A percentile compares a stretch with the other conserved stretches of the same genome.
These are phyloP conservation scores for Drosophila eugracilis DNA, from an alignment of 1,140 invertebrate genomes.

Conservation along the genomic window DNA sequence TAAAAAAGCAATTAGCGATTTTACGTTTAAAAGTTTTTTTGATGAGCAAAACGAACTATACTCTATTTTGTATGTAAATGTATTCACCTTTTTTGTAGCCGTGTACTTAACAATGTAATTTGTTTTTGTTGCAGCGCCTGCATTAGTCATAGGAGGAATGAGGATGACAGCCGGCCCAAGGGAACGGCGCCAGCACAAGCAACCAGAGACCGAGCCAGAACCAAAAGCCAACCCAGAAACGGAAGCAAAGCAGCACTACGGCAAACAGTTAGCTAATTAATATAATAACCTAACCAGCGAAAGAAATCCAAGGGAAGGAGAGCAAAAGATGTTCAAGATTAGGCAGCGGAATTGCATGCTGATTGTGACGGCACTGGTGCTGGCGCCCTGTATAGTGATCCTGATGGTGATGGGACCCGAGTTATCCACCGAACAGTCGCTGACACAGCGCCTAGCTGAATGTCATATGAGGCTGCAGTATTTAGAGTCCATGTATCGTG, in stretches of 20 bases:
- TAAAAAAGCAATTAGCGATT: too few species aligned
- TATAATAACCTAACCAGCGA: slow-evolving; percentile 11
- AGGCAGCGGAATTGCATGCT: slow-evolving; percentile 86
- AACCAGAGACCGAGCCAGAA: slow-evolving; percentile 9
- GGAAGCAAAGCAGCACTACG: slow-evolving; percentile 22
- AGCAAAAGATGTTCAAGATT: slow-evolving; percentile 71
- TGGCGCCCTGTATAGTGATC: slow-evolving; percentile 86
- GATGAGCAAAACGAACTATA: background rate
- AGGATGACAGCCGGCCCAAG: slow-evolving; percentile 44
- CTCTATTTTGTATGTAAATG: background rate
- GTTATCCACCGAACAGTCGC: slow-evolving; percentile 88
- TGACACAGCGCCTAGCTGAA: slow-evolving; percentile 89
- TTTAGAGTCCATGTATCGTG: slow-evolving; percentile 89
- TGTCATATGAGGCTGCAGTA: slow-evolving; percentile 90
- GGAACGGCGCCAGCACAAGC: slow-evolving; percentile 36
- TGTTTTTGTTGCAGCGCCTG: slow-evolving; percentile 45
- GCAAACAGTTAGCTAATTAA: slow-evolving; percentile 38
- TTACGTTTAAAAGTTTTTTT: background rate
- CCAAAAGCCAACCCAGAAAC: slow-evolving; percentile 7
- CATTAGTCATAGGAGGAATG: slow-evolving; percentile 48
- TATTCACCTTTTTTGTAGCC: background rate
- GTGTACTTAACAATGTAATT: slow-evolving; percentile 5
- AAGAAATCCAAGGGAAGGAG: slow-evolving; percentile 6
- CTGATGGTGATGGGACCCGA: slow-evolving; percentile 85
- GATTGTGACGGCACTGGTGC: slow-evolving; percentile 85